These are phyloP conservation scores for Agonopterix alstromeriana DNA, from an alignment of 2,888 invertebrate genomes.

Conservation along the genomic window DNA sequence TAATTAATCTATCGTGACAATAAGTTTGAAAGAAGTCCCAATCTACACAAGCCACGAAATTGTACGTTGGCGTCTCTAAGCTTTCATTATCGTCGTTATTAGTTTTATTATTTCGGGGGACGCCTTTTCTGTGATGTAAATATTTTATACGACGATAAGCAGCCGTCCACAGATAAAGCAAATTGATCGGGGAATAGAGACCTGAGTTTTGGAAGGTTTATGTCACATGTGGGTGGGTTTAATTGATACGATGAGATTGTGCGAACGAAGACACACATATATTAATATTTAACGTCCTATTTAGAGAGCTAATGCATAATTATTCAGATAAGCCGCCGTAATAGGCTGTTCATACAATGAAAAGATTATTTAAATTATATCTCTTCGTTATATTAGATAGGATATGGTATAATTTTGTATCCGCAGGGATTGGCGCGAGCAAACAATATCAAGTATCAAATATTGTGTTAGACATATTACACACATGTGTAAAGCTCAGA, in stretches of 20 bases:
- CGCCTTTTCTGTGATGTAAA: slow-evolving; percentile 70
- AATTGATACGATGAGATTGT: slow-evolving; percentile 64
- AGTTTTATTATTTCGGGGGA: slow-evolving; percentile 59
- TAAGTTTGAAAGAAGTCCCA: background rate
- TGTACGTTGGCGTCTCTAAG: slow-evolving; percentile 23
- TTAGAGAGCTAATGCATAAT: slow-evolving; percentile 44
- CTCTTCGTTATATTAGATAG: slow-evolving; percentile 4
- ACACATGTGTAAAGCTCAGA: slow-evolving; percentile 30
- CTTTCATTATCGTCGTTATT: slow-evolving; percentile 57
- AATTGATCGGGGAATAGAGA: slow-evolving; percentile 61
- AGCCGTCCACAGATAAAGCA: slow-evolving; percentile 60
- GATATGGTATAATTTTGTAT: too few relatives aligned
- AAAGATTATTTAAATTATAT: slow-evolving; percentile 10
- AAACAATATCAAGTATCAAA: slow-evolving; percentile 36
- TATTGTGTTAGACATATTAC: slow-evolving; percentile 39
- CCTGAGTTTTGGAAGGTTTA: slow-evolving; percentile 50
- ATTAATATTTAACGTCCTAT: slow-evolving; percentile 55
- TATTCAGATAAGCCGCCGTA: slow-evolving; percentile 31
- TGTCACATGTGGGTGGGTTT: slow-evolving; percentile 56
- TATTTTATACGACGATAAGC: slow-evolving; percentile 67
- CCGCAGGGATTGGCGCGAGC: slow-evolving; percentile 13
- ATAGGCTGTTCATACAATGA: slow-evolving; percentile 19
- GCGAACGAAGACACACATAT: slow-evolving; percentile 49
- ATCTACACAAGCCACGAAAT: background rate
- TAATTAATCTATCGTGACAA: slow-evolving; percentile 4